Conservation (phyloP, 2,797 vertebrate species). For the Setipinna tenuifilis region DNA sequence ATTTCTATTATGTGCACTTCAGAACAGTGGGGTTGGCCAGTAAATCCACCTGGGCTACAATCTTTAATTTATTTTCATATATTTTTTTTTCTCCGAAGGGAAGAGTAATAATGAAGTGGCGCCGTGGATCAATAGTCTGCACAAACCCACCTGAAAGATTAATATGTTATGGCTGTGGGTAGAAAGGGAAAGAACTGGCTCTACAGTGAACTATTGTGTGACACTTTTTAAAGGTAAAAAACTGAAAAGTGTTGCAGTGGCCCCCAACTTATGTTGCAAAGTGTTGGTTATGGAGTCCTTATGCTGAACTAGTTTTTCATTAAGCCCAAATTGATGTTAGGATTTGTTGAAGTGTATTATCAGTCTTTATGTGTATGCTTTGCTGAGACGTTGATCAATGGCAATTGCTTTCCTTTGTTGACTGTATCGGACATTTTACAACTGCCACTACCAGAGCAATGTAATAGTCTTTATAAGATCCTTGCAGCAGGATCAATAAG, state of each 20-base stretch:
- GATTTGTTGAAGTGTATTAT: constrained; percentile 79
- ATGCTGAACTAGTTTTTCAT: constrained; percentile 68
- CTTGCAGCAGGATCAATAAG: constrained; percentile 74
- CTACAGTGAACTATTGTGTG: constrained; percentile 64
- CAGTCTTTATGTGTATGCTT: constrained; percentile 78
- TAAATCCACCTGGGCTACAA: constrained; percentile 5
- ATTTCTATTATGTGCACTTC: constrained; percentile 62
- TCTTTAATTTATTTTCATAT: constrained; percentile 72
- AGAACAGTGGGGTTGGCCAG: constrained; percentile 46
- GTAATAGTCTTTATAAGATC: constrained; percentile 74
- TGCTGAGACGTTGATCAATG: constrained; percentile 79
- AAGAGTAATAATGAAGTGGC: constrained; percentile 75
- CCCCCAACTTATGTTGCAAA: constrained; percentile 59
- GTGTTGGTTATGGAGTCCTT: constrained; percentile 61
- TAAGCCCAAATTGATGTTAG: constrained; percentile 75
- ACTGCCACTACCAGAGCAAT: constrained; percentile 61
- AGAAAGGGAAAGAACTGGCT: constrained; percentile 59
- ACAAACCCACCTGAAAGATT: constrained; percentile 69
- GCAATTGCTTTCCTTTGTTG: constrained; percentile 78
- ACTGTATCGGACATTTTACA: constrained; percentile 72
- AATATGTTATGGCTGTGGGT: constrained; percentile 71
- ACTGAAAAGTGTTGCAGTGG: constrained; percentile 29
- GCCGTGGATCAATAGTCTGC: constrained; percentile 70
- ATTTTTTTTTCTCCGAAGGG: constrained; percentile 60
- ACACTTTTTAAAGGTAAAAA: constrained; percentile 12